These are phyloP conservation scores for Cichladusa arquata DNA, from an alignment of 2,113 vertebrate genomes.

Conservation along the genomic window DNA sequence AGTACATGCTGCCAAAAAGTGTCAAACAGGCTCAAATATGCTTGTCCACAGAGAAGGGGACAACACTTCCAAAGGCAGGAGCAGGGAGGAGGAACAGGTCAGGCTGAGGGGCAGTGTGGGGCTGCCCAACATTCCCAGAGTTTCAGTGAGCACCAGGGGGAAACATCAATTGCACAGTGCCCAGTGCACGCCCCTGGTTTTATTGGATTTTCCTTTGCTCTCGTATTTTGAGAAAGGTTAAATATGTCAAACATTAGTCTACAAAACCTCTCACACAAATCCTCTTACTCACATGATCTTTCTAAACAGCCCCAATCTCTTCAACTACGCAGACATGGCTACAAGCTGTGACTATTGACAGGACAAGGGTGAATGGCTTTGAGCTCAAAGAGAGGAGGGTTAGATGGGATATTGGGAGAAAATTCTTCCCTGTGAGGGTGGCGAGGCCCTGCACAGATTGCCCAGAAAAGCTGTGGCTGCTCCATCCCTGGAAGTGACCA, in stretches of 20 bases:
- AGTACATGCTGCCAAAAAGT: not conserved
- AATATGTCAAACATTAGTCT: not conserved
- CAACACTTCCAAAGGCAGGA: not conserved
- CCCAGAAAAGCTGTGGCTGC: not conserved
- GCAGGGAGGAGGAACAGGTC: not conserved
- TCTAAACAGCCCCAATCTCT: not conserved
- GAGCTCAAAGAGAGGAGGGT: not conserved
- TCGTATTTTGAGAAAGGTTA: not conserved
- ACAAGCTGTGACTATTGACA: not conserved
- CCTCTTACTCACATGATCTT: constrained; percentile 42
- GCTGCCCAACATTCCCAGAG: rapidly evolving
- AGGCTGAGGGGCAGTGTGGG: not conserved
- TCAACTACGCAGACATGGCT: not conserved
- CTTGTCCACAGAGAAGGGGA: not conserved
- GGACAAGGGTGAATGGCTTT: not conserved
- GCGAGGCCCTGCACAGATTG: not conserved
- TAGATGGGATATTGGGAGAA: not conserved
- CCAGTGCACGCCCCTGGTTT: not conserved
- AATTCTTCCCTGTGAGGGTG: not conserved
- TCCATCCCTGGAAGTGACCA: not conserved
- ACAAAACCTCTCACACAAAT: constrained; percentile 15
- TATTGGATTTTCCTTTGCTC: not conserved
- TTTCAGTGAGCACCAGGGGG: rapidly evolving
- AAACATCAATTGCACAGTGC: not conserved
- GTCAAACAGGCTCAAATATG: not conserved